Evolutionary conservation across 35 echinoderm and acorn worm genomes (phyloP).

Genomic region (Ophioderma brevispina): DNA sequence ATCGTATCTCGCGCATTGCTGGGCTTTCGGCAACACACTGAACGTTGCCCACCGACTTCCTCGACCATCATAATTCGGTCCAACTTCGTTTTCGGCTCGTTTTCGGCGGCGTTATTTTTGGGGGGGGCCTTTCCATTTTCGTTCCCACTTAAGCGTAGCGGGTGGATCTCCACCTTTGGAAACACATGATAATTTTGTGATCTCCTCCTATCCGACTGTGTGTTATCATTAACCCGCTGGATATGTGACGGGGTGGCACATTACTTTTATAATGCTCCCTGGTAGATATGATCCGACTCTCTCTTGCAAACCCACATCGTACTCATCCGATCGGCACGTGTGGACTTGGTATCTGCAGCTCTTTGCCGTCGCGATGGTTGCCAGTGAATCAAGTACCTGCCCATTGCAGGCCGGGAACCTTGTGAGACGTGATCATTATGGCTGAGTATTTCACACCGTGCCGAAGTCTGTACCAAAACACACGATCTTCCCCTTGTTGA

Average conservation of each 20-base stretch:
- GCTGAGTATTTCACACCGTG: neutral
- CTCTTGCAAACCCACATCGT: conserved; percentile 3
- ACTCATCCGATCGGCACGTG: neutral
- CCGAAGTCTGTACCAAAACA: neutral
- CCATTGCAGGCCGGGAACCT: neutral
- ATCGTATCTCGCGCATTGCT: neutral
- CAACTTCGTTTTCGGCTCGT: neutral
- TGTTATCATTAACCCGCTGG: neutral
- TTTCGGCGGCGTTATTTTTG: neutral
- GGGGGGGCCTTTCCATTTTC: neutral
- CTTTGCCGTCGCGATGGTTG: neutral
- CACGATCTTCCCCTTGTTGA: neutral
- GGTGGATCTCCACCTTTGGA: neutral
- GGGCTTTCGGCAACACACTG: neutral
- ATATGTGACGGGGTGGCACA: neutral
- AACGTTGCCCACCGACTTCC: neutral
- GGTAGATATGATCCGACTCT: neutral
- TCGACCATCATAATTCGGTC: neutral
- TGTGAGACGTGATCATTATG: neutral
- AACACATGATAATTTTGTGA: neutral
- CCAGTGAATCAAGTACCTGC: neutral
- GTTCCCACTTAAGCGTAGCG: neutral
- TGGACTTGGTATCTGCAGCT: neutral
- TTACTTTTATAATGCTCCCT: neutral
- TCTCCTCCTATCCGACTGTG: neutral